A percentile compares a stretch with the other conserved stretches of the same genome.
Evolutionary conservation across 2,113 vertebrate species (phyloP).

Genomic region (Lycocorax pyrrhopterus): DNA sequence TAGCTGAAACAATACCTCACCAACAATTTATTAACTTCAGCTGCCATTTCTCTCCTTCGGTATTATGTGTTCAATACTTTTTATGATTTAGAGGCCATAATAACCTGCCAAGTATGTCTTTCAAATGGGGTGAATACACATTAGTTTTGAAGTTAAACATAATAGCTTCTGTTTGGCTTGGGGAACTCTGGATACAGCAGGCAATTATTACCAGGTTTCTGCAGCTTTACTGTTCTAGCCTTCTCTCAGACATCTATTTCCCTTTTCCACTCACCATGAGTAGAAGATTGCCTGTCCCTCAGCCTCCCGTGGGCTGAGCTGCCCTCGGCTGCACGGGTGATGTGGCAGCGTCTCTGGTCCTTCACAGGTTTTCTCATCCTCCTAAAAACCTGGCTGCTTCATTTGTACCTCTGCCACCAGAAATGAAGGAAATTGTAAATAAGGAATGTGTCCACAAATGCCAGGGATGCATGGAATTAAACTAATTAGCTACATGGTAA

Average conservation of each 20-base stretch:
- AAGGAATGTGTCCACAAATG: neutral
- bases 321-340: rapidly evolving
- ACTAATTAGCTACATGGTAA: neutral
- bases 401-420: neutral
- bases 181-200: neutral
- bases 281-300: neutral
- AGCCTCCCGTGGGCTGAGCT: neutral
- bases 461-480: neutral
- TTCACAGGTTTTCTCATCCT: neutral
- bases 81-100: neutral
- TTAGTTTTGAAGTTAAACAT: neutral
- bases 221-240: neutral
- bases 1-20: neutral
- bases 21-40: neutral
- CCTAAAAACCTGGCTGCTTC: neutral
- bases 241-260: neutral
- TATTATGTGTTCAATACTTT: neutral
- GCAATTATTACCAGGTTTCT: neutral
- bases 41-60: neutral
- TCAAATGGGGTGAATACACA: neutral
- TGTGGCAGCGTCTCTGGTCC: neutral
- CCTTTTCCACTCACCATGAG: rapidly evolving
- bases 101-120: neutral
- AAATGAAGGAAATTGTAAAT: neutral
- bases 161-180: neutral